Evolutionary conservation across 1,140 invertebrate genomes (phyloP), one percentile per base, ranked within the genome.

Genomic region (Euura lappo): DNA sequence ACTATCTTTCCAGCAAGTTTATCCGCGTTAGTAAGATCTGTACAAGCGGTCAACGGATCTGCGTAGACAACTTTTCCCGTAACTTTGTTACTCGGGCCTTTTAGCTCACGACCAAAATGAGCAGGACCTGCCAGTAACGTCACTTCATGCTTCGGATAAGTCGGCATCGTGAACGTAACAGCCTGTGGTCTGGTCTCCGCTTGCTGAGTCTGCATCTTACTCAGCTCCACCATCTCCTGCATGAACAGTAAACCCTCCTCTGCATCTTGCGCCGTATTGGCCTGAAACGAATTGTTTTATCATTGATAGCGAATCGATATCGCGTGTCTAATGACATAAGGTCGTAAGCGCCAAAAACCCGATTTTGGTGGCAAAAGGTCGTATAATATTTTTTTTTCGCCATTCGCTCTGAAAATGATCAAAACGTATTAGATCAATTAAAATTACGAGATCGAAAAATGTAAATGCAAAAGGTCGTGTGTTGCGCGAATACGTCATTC

Each of bases 211-310:
- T 94, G 92, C 72, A 90, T 86, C 81, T 95, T 95, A 46, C 95
- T 96, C 65, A 97, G 86, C 86, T 98, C 95, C 6, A 97, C 92
- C 96, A 99, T 98, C 88, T 99, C 98, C 81, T 98, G 95, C 96
- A 99, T 99, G 81, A 99, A 99, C 45, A 95, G 89, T 43, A 98
- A 84, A 1, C 98, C 98, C 88, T 98, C 95, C 81, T 98, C 94
- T 2, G 96, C 97, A 82, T 97, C 94, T 76, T 93, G 92, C 10
- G 93, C 87, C 67, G 93, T 93, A 81, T 93, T 92, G 8, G 97
- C 97, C 96, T 97, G 81, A 68, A 89, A 44, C 10, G 13, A 10
- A 64, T 64, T 64, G 10, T 64, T 64, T 10, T 10, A 64, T 64
- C 60, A 64, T 64, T 64, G 10, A 10, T 64, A 13, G 60, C 10